Percentiles rank a stretch among this genome's conserved stretches.
phyloP scores from a whole-genome alignment of 2,888 invertebrate species.

The Cylindroiulus punctatus region DNA sequence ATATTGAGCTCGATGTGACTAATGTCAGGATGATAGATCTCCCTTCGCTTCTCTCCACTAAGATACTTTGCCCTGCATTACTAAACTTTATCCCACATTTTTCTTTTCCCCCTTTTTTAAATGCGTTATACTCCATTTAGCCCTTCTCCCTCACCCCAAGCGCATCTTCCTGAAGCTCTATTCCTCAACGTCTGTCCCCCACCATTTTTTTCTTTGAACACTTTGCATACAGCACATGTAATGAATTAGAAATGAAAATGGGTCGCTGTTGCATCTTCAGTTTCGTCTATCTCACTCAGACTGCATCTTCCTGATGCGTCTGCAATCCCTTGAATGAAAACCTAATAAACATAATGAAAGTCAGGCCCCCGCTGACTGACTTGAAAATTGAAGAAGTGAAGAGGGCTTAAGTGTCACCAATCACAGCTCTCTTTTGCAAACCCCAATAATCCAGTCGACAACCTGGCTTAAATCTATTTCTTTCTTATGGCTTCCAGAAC shows the following conservation, averaged over 20 bases:
- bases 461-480: not conserved
- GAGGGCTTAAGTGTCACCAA: not conserved
- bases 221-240: not conserved
- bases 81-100: not conserved
- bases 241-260: conserved; percentile 49
- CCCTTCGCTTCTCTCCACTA: not conserved
- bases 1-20: no score
- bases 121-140: not conserved
- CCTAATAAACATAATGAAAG: conserved; percentile 34
- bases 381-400: not conserved
- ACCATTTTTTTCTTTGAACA: not conserved
- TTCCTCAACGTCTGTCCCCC: not conserved
- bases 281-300: not conserved
- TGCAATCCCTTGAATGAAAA: not conserved
- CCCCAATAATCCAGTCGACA: not conserved
- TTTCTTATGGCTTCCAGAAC: not conserved
- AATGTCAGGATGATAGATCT: conserved; percentile 13
- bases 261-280: not conserved
- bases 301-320: not conserved
- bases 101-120: not conserved
- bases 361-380: not conserved
- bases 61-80: not conserved
- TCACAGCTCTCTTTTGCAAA: not conserved
- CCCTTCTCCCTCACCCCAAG: not conserved
- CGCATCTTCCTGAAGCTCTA: not conserved